Percentiles rank a stretch among this genome's conserved stretches.
These are phyloP conservation scores for Stenopsyche tienmushanensis DNA, from an alignment of 1,140 invertebrate genomes.

Conservation along the genomic window DNA sequence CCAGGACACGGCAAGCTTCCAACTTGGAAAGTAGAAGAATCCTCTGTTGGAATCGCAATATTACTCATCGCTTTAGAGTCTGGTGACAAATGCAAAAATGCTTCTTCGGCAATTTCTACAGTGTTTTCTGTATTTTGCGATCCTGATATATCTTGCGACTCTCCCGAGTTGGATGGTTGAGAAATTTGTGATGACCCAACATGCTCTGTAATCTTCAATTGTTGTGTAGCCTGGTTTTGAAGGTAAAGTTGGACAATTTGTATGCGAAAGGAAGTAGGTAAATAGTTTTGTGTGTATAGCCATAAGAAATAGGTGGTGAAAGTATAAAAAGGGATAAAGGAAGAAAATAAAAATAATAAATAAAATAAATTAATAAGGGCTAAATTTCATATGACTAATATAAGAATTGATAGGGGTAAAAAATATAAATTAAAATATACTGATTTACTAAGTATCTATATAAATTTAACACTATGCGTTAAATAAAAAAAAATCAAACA, in stretches of 20 bases:
- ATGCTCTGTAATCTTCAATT: slow-evolving; percentile 35
- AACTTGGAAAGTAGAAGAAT: slow-evolving; percentile 40
- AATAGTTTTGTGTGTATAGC: slow-evolving; percentile 24
- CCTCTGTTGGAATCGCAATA: slow-evolving; percentile 19
- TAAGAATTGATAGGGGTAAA: not conserved
- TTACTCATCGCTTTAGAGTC: slow-evolving; percentile 39
- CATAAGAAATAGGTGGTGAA: too few species aligned
- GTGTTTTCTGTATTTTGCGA: slow-evolving; percentile 40
- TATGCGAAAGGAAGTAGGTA: slow-evolving; percentile 27
- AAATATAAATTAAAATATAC: slow-evolving; percentile 18
- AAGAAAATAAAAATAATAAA: slow-evolving; percentile 33
- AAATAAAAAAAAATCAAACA: not conserved
- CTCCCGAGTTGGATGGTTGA: slow-evolving; percentile 45
- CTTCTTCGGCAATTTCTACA: slow-evolving; percentile 44
- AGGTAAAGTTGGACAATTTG: slow-evolving; percentile 26
- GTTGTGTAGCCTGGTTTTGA: slow-evolving; percentile 33
- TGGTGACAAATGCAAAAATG: slow-evolving; percentile 34
- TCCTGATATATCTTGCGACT: slow-evolving; percentile 37
- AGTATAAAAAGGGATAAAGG: too few species aligned
- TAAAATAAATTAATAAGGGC: too few species aligned
- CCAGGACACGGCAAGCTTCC: slow-evolving; percentile 42
- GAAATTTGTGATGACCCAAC: slow-evolving; percentile 23
- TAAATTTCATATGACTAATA: too few species aligned
- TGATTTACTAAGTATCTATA: too few species aligned
- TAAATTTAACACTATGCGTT: not conserved